These are phyloP conservation scores for Cyclina sinensis DNA, from an alignment of 1,140 invertebrate species.

Conservation along the genomic window DNA sequence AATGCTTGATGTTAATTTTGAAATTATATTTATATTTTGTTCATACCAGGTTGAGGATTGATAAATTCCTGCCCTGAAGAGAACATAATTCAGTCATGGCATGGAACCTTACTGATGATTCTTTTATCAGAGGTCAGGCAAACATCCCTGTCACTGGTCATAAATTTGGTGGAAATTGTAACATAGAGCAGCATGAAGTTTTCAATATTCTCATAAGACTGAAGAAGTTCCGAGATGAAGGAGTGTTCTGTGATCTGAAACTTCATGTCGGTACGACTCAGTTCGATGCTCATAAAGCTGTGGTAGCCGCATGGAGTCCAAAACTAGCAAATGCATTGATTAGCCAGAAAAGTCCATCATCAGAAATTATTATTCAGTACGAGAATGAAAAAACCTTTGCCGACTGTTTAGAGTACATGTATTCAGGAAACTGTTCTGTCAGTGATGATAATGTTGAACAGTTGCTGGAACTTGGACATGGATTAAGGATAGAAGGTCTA, in stretches of 20 bases:
- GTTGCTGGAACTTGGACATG: slow-evolving; percentile 13
- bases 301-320: slow-evolving; percentile 63
- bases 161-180: neutral
- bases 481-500: slow-evolving; percentile 29
- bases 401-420: slow-evolving; percentile 46
- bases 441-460: neutral
- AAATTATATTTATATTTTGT: too few relatives aligned
- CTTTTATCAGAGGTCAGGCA: neutral
- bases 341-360: neutral
- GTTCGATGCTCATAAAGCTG: slow-evolving; percentile 46
- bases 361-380: slow-evolving; percentile 20
- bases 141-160: neutral
- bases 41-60: too few relatives aligned
- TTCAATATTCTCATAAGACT: slow-evolving; percentile 29
- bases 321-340: slow-evolving; percentile 10
- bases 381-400: slow-evolving; percentile 22
- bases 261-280: neutral
- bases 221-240: slow-evolving; percentile 39
- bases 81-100: neutral
- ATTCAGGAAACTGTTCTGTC: neutral
- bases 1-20: too few relatives aligned
- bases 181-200: neutral
- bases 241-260: slow-evolving; percentile 33
- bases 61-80: too few relatives aligned
- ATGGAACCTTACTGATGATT: slow-evolving; percentile 29